Conservation (phyloP, 1,140 invertebrate genomes). For the Aphis gossypii region DNA sequence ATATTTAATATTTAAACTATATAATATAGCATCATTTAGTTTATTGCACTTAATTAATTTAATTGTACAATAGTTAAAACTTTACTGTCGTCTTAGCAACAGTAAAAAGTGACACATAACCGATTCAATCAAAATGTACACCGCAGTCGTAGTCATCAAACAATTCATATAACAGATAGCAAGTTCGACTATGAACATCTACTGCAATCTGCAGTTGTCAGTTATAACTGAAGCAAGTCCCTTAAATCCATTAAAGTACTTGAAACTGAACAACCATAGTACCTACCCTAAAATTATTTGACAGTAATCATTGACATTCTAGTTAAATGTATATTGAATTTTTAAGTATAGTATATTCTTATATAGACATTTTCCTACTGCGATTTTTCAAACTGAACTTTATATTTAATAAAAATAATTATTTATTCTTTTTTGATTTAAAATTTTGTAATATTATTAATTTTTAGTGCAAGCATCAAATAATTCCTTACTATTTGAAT, state of each 20-base stretch:
- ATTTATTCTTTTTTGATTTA: too few relatives aligned
- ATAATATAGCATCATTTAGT: neutral
- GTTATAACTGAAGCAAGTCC: neutral
- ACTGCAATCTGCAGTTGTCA: neutral
- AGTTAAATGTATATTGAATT: neutral
- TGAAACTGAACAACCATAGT: neutral
- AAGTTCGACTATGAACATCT: neutral
- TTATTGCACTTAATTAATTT: neutral
- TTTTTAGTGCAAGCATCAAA: neutral
- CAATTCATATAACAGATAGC: neutral
- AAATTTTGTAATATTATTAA: neutral
- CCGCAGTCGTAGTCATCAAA: neutral
- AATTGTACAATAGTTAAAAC: neutral
- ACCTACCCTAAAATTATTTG: neutral
- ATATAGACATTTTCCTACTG: neutral
- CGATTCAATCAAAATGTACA: neutral
- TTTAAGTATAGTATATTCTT: neutral
- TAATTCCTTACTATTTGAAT: neutral
- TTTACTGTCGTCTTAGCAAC: neutral
- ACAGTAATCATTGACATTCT: neutral
- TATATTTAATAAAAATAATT: too few relatives aligned
- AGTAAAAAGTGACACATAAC: neutral
- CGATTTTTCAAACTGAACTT: neutral
- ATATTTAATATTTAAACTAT: neutral
- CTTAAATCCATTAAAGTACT: neutral